Evolutionary conservation across 2,888 invertebrate species (phyloP).

Genomic region (Ormyrus pomaceus): DNA sequence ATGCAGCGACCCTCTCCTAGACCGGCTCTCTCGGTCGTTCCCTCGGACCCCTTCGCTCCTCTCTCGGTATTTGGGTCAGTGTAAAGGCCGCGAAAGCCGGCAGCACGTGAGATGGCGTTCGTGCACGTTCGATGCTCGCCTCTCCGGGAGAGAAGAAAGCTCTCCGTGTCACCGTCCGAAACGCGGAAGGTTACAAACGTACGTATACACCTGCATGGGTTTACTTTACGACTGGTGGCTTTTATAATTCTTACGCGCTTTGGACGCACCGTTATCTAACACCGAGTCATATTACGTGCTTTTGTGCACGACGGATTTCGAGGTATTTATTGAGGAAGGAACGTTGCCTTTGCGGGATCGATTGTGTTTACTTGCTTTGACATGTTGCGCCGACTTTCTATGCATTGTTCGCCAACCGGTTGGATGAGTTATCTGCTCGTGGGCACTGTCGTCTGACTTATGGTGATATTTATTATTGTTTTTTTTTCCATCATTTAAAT

Average conservation of each 20-base stretch:
- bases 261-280: neutral
- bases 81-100: slow-evolving; percentile 69
- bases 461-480: too few relatives aligned
- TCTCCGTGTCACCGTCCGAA: neutral
- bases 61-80: slow-evolving; percentile 72
- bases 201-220: neutral
- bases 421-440: too few relatives aligned
- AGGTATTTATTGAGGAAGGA: too few relatives aligned
- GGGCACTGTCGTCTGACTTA: too few relatives aligned
- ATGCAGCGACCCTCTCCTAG: too few relatives aligned
- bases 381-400: too few relatives aligned
- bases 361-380: too few relatives aligned
- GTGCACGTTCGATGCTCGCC: too few relatives aligned
- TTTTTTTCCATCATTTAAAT: too few relatives aligned
- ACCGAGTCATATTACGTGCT: neutral
- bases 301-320: neutral
- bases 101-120: neutral
- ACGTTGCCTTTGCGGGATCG: too few relatives aligned
- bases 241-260: neutral
- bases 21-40: neutral
- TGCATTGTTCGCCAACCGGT: too few relatives aligned
- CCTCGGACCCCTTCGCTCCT: slow-evolving; percentile 51
- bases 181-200: slow-evolving; percentile 12
- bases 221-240: neutral
- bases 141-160: slow-evolving; percentile 24